Base-by-base conservation (phyloP, 2,888 invertebrate species). In the Spisula subtruncata region DNA sequence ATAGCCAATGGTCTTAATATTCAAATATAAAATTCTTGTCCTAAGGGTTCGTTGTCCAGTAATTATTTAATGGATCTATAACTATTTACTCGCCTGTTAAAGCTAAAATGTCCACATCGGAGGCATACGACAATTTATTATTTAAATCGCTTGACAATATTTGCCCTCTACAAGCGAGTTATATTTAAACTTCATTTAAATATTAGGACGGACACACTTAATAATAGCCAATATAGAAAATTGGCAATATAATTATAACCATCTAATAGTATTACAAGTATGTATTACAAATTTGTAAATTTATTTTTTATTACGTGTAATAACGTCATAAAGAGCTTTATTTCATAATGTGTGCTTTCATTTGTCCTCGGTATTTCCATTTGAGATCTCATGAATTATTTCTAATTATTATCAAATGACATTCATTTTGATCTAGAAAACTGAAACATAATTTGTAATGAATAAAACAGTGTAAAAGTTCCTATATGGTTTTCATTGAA, bases 101-200 rank as follows among this genome's bases (percentile, higher is more conserved):
- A 75, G 75, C 75, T 75, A 18, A 75, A 75, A 75, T 75, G 75
- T 75, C 75, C 75, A 75, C 75, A 75, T 5, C 12, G 35, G 75
- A 1, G 32, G 32, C 32, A n/a, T 32, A 1, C 18, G 12, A 8
- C 32, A 32, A 35, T 35, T 35, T 75, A 75, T 75, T 32, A 75
- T 32, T 35, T 16, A 75, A 75, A 75, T 75, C 16, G 75, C 14
- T 75, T 35, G 5, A 75, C 0, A 25, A 5, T 0, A 5, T n/a
- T n/a, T 25, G 6, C 25, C 75, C 75, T 35, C 75, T 75, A 32
- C 2, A 14, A 35, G 10, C 0, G 75, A 2, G 14, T 32, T 32
- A 32, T 75, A 32, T 75, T 32, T 32, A 8, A 16, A 32, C 18
- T 71, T 75, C 16, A 32, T 32, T 6, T 35, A 75, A 10, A 32